Base-by-base conservation (phyloP, 2,797 vertebrate genomes). In the Atherinosoma microstoma region DNA sequence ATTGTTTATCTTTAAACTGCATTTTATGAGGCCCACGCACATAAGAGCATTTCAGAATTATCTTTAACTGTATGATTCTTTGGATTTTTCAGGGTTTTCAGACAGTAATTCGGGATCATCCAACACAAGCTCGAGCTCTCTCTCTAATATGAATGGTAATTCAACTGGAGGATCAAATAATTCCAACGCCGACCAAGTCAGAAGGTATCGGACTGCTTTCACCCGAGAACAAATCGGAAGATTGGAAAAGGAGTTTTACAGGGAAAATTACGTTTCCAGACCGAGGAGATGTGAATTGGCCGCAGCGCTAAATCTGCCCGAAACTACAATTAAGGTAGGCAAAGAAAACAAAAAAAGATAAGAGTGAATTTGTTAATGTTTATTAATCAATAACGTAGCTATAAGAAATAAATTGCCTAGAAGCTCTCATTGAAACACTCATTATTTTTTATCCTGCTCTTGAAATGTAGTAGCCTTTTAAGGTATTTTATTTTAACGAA, bases 261-360 rank as follows among this genome's bases (percentile, higher is more conserved):
- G 95, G 77, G 95, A 97, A 93, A 96, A 96, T 86, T 96, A 95
- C 54, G 97, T 98, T 67, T 99, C 98, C 6, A 95, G 98, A 87
- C 98, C 98, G 22, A 94, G 98, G 82, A 96, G 98, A 87, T 99
- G 98, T 88, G 98, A 99, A 92, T 82, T 99, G 85, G 98, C 98
- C 16, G 98, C 98, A 0, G 96, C 98, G 49, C 94, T 99, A 78
- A 99, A 99, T 82, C 95, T 99, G 53, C 98, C 98, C 3, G 98
- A 99, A 93, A 99, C 98, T 45, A 99, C 98, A 51, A 99, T 99
- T 83, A 99, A 99, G 98, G 98, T 99, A 64, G 8, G 57, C 18
- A 27, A 27, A 27, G 27, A 92, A 15, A 66, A 57, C 77, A 57
- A 9, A n/a, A 12, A 42, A 6, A 42, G 12, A 15, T 16, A 5